Evolutionary conservation across 2,113 vertebrate genomes (phyloP).

Genomic region (Uria aalge): DNA sequence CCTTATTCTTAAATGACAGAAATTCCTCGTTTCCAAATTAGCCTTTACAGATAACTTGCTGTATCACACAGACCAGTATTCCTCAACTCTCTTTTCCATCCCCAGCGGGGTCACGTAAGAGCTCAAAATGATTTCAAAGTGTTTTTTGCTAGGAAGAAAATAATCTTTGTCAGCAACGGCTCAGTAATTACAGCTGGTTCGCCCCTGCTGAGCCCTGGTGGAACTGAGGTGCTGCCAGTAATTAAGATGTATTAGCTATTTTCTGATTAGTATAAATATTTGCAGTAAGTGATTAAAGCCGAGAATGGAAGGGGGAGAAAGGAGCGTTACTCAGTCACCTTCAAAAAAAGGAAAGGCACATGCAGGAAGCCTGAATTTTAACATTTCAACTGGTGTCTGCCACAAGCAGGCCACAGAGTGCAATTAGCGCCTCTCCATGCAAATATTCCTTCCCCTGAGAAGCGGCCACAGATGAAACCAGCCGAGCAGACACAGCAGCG

Average conservation of each 20-base stretch:
- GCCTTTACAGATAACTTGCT: neutral
- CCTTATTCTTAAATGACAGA: neutral
- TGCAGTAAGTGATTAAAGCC: neutral
- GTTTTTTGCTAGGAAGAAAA: neutral
- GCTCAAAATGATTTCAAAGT: neutral
- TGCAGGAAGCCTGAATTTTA: neutral
- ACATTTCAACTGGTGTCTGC: neutral
- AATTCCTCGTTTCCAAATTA: neutral
- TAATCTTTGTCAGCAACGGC: neutral
- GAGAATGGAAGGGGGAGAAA: neutral
- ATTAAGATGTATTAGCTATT: neutral
- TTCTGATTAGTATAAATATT: constrained; percentile 43
- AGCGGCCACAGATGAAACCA: neutral
- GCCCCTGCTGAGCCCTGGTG: constrained; percentile 2
- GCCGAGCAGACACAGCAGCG: accelerated
- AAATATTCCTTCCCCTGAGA: neutral
- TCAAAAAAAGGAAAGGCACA: neutral
- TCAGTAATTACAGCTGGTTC: neutral
- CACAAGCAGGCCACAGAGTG: neutral
- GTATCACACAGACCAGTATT: neutral
- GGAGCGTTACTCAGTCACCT: neutral
- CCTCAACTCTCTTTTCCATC: neutral
- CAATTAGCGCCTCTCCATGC: neutral
- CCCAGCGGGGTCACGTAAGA: neutral
- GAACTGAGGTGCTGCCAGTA: neutral